phyloP scores from a whole-genome alignment of 1,140 invertebrate genomes.

The Heliothis subflexa region DNA sequence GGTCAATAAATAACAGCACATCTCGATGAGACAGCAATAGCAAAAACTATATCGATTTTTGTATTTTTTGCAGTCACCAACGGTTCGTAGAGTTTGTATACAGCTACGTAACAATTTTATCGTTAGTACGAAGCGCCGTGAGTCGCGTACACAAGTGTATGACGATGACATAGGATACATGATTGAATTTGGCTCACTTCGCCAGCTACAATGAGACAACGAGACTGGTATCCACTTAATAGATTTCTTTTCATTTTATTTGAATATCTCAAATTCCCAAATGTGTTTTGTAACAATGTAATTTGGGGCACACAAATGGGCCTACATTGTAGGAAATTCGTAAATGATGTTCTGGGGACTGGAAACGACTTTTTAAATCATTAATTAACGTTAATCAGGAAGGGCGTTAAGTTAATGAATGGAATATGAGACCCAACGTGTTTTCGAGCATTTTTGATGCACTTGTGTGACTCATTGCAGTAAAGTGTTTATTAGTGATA shows the following conservation, averaged over 20 bases:
- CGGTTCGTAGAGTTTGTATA: slow-evolving; percentile 38
- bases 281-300: slow-evolving; percentile 16
- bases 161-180: slow-evolving; percentile 13
- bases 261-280: background rate
- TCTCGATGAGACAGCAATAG: slow-evolving; percentile 38
- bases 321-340: background rate
- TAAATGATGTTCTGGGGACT: slow-evolving; percentile 10
- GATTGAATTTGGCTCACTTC: slow-evolving; percentile 39
- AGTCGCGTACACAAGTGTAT: slow-evolving; percentile 13
- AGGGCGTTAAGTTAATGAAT: slow-evolving; percentile 40
- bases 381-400: slow-evolving; percentile 44
- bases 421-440: slow-evolving; percentile 28
- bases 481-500: too few species aligned
- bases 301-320: background rate
- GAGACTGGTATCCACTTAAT: slow-evolving; percentile 9
- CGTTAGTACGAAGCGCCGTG: background rate
- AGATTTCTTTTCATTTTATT: slow-evolving; percentile 3
- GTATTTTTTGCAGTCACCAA: slow-evolving; percentile 46
- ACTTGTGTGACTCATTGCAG: too few species aligned
- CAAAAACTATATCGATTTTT: slow-evolving; percentile 46
- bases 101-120: slow-evolving; percentile 42
- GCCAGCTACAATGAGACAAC: slow-evolving; percentile 24
- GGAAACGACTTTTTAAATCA: slow-evolving; percentile 41
- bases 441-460: background rate
- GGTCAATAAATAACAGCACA: slow-evolving; percentile 46